These are phyloP conservation scores for Nycticebus coucang DNA, from an alignment of 2,113 vertebrate species.

Conservation along the genomic window DNA sequence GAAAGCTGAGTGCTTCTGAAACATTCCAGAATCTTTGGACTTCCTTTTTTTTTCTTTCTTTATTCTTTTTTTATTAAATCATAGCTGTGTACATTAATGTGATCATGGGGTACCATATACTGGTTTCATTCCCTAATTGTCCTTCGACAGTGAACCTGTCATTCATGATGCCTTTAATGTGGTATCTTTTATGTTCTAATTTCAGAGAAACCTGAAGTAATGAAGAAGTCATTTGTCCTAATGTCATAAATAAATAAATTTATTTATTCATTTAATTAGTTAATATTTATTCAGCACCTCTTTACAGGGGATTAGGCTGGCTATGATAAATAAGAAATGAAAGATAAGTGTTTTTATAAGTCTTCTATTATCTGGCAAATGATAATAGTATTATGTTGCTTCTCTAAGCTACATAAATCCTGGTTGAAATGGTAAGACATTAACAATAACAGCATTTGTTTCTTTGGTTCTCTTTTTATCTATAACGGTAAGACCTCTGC, in stretches of 20 bases:
- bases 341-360: slow-evolving; percentile 15
- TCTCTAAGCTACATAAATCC: neutral
- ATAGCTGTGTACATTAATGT: too few relatives aligned
- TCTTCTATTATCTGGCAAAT: slow-evolving; percentile 39
- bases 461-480: neutral
- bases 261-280: slow-evolving; percentile 44
- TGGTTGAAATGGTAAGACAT: neutral
- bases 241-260: neutral
- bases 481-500: neutral
- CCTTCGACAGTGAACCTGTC: neutral
- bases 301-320: slow-evolving; percentile 14
- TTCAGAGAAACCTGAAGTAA: slow-evolving; percentile 33
- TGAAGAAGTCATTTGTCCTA: neutral
- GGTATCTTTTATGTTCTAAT: slow-evolving; percentile 12
- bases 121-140: slow-evolving; percentile 12
- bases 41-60: too few relatives aligned
- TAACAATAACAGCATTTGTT: neutral
- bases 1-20: slow-evolving; percentile 47
- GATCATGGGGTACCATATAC: too few relatives aligned
- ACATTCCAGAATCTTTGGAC: slow-evolving; percentile 31
- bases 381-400: neutral
- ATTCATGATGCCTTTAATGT: neutral
- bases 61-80: too few relatives aligned
- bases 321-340: slow-evolving; percentile 31
- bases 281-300: slow-evolving; percentile 45